Conservation (phyloP, 2,888 invertebrate species). For the Drosophila heteroneura region DNA sequence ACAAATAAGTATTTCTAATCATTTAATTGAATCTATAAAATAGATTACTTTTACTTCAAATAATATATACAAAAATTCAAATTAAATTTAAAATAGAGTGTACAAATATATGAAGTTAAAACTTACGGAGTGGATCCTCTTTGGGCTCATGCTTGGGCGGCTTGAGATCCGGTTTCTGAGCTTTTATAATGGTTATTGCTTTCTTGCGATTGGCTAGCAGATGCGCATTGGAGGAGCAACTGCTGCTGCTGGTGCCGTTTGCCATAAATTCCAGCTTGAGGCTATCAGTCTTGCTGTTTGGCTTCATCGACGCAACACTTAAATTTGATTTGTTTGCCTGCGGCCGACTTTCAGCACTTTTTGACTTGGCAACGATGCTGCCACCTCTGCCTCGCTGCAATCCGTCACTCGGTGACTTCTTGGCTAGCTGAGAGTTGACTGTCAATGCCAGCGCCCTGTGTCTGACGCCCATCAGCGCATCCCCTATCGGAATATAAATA, state of each 20-base stretch:
- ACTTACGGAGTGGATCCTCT: constrained; percentile 64
- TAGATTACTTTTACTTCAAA: neutral
- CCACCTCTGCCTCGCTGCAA: constrained; percentile 17
- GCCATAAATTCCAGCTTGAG: neutral
- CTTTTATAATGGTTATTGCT: constrained; percentile 55
- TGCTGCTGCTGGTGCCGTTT: constrained; percentile 36
- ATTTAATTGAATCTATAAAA: neutral
- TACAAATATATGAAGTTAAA: neutral
- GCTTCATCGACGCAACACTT: neutral
- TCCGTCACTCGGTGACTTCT: constrained; percentile 17
- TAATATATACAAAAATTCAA: neutral
- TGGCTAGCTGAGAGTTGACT: constrained; percentile 7
- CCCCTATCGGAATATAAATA: constrained; percentile 32
- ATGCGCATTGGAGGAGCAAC: constrained; percentile 14
- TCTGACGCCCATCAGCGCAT: constrained; percentile 49
- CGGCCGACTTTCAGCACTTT: constrained; percentile 7
- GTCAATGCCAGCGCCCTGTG: constrained; percentile 30
- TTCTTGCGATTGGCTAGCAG: constrained; percentile 31
- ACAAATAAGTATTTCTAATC: neutral
- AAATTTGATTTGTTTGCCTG: constrained; percentile 11
- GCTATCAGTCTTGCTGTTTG: constrained; percentile 10
- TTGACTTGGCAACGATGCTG: constrained; percentile 11
- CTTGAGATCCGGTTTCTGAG: constrained; percentile 45
- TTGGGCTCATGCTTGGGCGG: constrained; percentile 55
- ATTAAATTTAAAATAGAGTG: neutral